phyloP scores from a whole-genome alignment of 2,113 vertebrate genomes.

The Pelecanus crispus region DNA sequence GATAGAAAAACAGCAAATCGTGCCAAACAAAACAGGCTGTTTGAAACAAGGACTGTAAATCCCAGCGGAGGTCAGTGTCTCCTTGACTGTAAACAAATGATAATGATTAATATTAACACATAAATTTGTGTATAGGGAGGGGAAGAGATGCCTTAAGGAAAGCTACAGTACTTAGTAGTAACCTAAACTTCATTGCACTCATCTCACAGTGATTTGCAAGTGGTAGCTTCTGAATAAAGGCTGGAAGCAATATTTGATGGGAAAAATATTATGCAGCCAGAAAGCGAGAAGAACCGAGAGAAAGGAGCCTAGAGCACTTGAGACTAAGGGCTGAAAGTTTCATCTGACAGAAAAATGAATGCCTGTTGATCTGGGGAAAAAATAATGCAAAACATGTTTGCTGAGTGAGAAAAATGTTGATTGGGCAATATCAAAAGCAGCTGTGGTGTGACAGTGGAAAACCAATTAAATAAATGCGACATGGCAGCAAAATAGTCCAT shows the following conservation, averaged over 20 bases:
- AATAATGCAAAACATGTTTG: constrained; percentile 40
- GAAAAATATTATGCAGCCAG: background rate
- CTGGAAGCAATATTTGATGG: background rate
- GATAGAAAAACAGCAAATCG: background rate
- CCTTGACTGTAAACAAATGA: background rate
- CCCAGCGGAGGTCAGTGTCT: background rate
- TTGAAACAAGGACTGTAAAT: background rate
- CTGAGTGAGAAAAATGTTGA: constrained; percentile 44
- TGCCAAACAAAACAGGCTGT: background rate
- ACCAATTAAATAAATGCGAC: constrained; percentile 41
- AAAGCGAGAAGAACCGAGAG: background rate
- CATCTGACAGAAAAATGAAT: constrained; percentile 37
- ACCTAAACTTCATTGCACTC: background rate
- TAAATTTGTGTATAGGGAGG: background rate
- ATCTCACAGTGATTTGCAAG: background rate
- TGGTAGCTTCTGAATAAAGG: constrained; percentile 32
- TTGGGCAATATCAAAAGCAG: constrained; percentile 49
- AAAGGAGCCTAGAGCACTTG: background rate
- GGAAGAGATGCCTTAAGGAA: background rate
- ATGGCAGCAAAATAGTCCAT: constrained; percentile 10
- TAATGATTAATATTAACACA: background rate
- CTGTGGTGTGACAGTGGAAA: constrained; percentile 19
- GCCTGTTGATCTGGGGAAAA: constrained; percentile 28
- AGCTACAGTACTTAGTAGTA: background rate
- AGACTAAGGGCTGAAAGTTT: background rate